phyloP scores from a whole-genome alignment of 2,888 invertebrate species.

The Hemithea aestivaria region DNA sequence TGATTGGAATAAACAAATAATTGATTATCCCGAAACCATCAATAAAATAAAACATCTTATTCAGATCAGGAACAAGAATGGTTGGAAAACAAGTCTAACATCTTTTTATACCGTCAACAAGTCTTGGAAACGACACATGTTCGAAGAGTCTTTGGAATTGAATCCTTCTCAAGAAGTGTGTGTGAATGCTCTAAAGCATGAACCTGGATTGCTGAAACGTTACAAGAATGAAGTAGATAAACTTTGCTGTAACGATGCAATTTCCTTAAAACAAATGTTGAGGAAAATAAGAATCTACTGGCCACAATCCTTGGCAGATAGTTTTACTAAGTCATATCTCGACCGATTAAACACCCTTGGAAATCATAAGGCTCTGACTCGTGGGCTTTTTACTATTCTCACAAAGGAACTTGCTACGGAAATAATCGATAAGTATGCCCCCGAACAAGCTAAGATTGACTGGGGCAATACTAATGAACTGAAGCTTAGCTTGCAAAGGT shows the following conservation, averaged over 20 bases:
- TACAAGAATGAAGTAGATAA: conserved; percentile 35
- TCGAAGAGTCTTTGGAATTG: conserved; percentile 51
- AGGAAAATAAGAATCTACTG: conserved; percentile 55
- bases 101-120: conserved; percentile 52
- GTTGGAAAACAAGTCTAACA: conserved; percentile 37
- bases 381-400: conserved; percentile 47
- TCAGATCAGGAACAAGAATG: conserved; percentile 38
- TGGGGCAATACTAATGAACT: conserved; percentile 47
- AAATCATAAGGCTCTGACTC: conserved; percentile 41
- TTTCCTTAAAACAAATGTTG: conserved; percentile 37
- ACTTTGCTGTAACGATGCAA: conserved; percentile 34
- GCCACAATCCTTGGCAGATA: conserved; percentile 40
- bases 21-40: conserved; percentile 41
- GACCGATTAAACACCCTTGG: conserved; percentile 32
- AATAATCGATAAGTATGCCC: conserved; percentile 47
- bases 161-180: conserved; percentile 42
- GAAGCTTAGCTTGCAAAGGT: conserved; percentile 44
- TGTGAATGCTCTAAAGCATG: conserved; percentile 59
- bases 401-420: conserved; percentile 34
- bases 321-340: conserved; percentile 40
- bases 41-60: conserved; percentile 44
- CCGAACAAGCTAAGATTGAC: conserved; percentile 46
- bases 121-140: conserved; percentile 51
- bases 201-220: conserved; percentile 41
- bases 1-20: conserved; percentile 48